Base-by-base conservation (phyloP, 2,888 invertebrate genomes). In the Torymus tubicola region DNA sequence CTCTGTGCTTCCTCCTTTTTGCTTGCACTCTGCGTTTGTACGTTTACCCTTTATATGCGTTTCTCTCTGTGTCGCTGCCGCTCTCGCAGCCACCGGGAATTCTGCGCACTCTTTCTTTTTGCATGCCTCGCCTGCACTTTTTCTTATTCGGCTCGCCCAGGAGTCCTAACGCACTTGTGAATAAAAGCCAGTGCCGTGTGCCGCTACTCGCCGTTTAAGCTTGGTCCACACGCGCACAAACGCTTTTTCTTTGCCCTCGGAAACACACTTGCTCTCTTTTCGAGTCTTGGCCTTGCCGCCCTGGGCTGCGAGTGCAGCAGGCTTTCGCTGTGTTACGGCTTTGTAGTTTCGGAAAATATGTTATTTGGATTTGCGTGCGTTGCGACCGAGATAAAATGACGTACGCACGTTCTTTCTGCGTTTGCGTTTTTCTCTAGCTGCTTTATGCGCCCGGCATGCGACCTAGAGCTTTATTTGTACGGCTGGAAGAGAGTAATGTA, bases 291-390 rank as follows among this genome's bases (percentile, higher is more conserved):
- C 13, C 3, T 58, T 18, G 2, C 42, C 52, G 8, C 12, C 31
- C 75, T 14, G 18, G 61, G n/a, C n/a, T n/a, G n/a, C n/a, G n/a
- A n/a, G n/a, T n/a, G n/a, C n/a, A n/a, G n/a, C n/a, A n/a, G n/a
- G n/a, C n/a, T n/a, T n/a, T n/a, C n/a, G n/a, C n/a, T n/a, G n/a
- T n/a, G n/a, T n/a, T n/a, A n/a, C n/a, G n/a, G n/a, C 31, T 68
- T 55, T 31, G 52, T 52, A 69, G 61, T 77, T 77, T 68, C 24
- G 55, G 18, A 63, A 78, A 78, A 78, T 78, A 72, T 69, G 58
- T 75, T 80, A 69, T 80, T 80, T 71, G 65, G 65, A 75, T 75
- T 80, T 75, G 65, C 70, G 75, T 75, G 60, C 69, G 78, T 60
- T 21, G 31, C 69, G 69, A 75, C 18, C 61, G 64, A 63, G 53